Evolutionary conservation across 2,888 invertebrate species (phyloP).

Genomic region (Empis stercorea): DNA sequence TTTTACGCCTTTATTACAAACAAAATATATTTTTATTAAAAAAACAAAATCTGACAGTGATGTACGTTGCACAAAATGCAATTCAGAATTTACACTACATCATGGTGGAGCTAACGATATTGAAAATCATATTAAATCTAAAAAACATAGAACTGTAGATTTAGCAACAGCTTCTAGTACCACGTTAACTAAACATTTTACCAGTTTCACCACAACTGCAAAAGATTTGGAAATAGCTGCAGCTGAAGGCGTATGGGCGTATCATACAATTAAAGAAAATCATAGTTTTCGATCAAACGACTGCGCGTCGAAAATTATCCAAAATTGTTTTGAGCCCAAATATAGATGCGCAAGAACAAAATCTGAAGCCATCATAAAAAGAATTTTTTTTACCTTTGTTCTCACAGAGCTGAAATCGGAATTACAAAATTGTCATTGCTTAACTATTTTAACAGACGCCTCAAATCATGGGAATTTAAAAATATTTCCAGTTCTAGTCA

Average conservation of each 20-base stretch:
- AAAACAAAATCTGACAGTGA: constrained; percentile 9
- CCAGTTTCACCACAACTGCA: constrained; percentile 10
- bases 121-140: constrained; percentile 15
- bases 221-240: constrained; percentile 14
- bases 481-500: constrained; percentile 1
- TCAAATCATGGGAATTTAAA: not conserved
- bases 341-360: constrained; percentile 14
- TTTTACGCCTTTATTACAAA: constrained; percentile 13
- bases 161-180: constrained; percentile 12
- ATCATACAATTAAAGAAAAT: constrained; percentile 11
- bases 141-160: constrained; percentile 12
- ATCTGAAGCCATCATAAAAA: constrained; percentile 12
- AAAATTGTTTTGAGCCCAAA: constrained; percentile 2
- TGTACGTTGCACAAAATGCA: constrained; percentile 12
- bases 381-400: not conserved
- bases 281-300: constrained; percentile 14
- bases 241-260: constrained; percentile 8
- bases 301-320: constrained; percentile 12
- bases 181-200: constrained; percentile 4
- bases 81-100: constrained; percentile 8
- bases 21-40: constrained; percentile 16
- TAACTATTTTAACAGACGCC: too few relatives aligned
- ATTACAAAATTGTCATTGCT: too few relatives aligned
- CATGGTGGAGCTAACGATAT: constrained; percentile 14
- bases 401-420: not conserved